Evolutionary conservation across 92 coral and sea anemone species (phyloP), one percentile per base, ranked within the genome.

Genomic region (Actinernus sp.): DNA sequence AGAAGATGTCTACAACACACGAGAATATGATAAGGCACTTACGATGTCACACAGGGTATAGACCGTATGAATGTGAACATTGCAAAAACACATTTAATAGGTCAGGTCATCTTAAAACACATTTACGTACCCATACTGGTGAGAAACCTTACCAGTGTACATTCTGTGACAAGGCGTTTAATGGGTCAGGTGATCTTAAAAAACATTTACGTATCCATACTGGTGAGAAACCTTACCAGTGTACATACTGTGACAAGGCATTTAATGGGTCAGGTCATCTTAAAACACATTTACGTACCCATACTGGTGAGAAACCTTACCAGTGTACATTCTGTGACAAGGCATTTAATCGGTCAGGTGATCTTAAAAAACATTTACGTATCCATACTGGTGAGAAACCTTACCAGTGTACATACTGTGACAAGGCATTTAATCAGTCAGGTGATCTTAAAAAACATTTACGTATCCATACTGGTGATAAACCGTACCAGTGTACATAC

Each of bases 121-220:
- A 83, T 63, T 65, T 75, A 53, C 77, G 72, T 31, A 74, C 83
- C 59, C 85, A 84, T 60, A 62, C 74, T 49, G 80, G 79, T 39
- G 90, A 68, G 40, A 76, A 51, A 46, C 85, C 80, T 51, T 68
- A 55, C 58, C 56, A 68, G 69, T 83, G 90, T 62, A 47, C 71
- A 71, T 74, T 74, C 38, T 83, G 84, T 63, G 61, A 52, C 50
- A 83, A 68, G 85, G 67, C 56, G 84, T 62, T 68, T 45, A 61
- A 55, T 27, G 17, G 0, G 0, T 17, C 40, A 24, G 0, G 85
- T 58, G 1, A 26, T 72, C 87, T 80, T 43, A 63, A 64, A 48
- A 27, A 0, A 63, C 87, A 80, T 68, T 63, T 61, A 53, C 71
- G 73, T 24, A 80, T 73, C 58, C 87, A 80, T 68, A 62, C 73